phyloP scores from a whole-genome alignment of 2,888 invertebrate genomes.

The Drosophila anomalata region DNA sequence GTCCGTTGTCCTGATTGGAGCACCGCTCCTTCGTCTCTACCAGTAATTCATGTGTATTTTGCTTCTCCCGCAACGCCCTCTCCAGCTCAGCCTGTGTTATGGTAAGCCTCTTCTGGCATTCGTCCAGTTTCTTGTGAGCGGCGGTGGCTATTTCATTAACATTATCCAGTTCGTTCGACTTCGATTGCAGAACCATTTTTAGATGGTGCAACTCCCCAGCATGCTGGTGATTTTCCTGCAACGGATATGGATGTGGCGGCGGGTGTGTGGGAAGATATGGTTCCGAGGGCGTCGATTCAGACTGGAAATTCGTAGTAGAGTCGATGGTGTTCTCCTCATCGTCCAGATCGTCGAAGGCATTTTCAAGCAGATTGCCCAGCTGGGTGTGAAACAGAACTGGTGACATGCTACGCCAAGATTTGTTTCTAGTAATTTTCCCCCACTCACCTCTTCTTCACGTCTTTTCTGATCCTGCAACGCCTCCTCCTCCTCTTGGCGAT shows the following conservation, averaged over 20 bases:
- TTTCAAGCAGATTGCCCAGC: slow-evolving; percentile 87
- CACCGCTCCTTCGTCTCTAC: slow-evolving; percentile 84
- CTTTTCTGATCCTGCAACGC: slow-evolving; percentile 88
- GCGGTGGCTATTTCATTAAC: slow-evolving; percentile 81
- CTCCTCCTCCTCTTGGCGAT: slow-evolving; percentile 88
- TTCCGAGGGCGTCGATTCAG: slow-evolving; percentile 58
- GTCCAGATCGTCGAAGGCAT: slow-evolving; percentile 89
- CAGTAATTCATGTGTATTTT: slow-evolving; percentile 87
- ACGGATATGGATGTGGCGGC: slow-evolving; percentile 15
- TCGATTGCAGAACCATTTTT: slow-evolving; percentile 84
- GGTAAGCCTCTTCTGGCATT: slow-evolving; percentile 85
- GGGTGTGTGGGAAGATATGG: slow-evolving; percentile 19
- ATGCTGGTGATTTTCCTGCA: slow-evolving; percentile 23
- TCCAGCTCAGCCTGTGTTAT: slow-evolving; percentile 87
- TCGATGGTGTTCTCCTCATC: slow-evolving; percentile 88
- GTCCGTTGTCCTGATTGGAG: slow-evolving; percentile 80
- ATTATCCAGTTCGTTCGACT: slow-evolving; percentile 83
- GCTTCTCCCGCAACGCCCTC: slow-evolving; percentile 85
- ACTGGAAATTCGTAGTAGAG: slow-evolving; percentile 84
- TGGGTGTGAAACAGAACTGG: slow-evolving; percentile 69
- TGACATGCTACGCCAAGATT: slow-evolving; percentile 11
- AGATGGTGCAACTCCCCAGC: slow-evolving; percentile 70
- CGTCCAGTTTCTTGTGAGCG: slow-evolving; percentile 76
- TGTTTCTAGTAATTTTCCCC: neutral
- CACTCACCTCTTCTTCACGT: slow-evolving; percentile 87